Percentiles rank a stretch among this genome's conserved stretches.
These are phyloP conservation scores for Drosophila maculinotata DNA, from an alignment of 2,888 invertebrate genomes.

Conservation along the genomic window DNA sequence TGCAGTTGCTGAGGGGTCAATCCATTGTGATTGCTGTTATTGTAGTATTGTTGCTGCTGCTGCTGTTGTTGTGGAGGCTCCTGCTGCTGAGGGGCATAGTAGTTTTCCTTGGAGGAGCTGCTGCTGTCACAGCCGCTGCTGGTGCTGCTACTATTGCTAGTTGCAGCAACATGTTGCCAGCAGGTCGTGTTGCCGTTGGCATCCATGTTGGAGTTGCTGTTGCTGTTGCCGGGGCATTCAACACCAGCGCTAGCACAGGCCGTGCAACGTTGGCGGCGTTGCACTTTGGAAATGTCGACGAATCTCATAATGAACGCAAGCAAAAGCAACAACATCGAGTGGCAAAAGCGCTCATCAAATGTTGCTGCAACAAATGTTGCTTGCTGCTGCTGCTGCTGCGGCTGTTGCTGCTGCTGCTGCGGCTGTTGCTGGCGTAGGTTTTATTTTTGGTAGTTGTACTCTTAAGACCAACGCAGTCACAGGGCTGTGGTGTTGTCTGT, in stretches of 20 bases:
- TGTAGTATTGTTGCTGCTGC: constrained; percentile 35
- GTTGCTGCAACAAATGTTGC: constrained; percentile 66
- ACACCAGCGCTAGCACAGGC: constrained; percentile 59
- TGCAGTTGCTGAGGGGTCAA: constrained; percentile 87
- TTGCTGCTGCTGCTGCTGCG: not conserved
- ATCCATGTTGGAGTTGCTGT: constrained; percentile 37
- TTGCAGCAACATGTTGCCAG: constrained; percentile 75
- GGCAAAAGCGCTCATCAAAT: constrained; percentile 59
- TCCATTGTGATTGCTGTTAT: constrained; percentile 77
- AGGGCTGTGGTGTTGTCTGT: not conserved
- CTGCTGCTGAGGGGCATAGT: constrained; percentile 64
- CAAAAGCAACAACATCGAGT: constrained; percentile 85
- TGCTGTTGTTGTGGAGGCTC: constrained; percentile 66
- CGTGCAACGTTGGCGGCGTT: constrained; percentile 74
- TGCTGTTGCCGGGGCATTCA: constrained; percentile 52
- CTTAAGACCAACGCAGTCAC: constrained; percentile 70
- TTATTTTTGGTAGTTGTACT: constrained; percentile 58
- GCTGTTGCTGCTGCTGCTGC: not conserved
- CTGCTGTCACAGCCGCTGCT: constrained; percentile 83
- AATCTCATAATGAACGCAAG: constrained; percentile 85
- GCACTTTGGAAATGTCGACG: constrained; percentile 84
- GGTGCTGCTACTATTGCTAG: constrained; percentile 75
- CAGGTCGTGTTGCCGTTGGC: constrained; percentile 59
- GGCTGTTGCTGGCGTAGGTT: constrained; percentile 13
- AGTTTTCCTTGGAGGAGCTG: constrained; percentile 83